These are phyloP conservation scores for Rhagologus leucostigma DNA, from an alignment of 2,113 vertebrate genomes.

Conservation along the genomic window DNA sequence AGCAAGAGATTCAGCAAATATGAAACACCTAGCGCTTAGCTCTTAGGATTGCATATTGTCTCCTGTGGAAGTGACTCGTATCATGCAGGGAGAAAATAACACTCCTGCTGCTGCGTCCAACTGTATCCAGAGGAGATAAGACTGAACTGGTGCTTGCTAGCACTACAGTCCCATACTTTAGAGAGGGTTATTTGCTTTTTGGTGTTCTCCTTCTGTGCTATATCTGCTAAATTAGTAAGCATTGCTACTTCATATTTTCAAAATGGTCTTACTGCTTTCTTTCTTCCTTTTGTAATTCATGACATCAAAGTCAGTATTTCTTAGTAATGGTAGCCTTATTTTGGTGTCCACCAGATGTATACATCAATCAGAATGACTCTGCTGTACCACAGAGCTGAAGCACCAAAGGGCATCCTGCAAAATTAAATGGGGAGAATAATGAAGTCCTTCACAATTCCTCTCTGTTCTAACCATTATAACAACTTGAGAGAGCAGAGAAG, in stretches of 20 bases:
- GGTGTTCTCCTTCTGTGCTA: background rate
- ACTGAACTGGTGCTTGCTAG: constrained; percentile 21
- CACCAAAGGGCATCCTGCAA: constrained; percentile 48
- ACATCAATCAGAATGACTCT: constrained; percentile 12
- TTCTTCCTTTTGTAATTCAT: background rate
- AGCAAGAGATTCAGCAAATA: constrained; percentile 52
- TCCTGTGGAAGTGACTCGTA: constrained; percentile 46
- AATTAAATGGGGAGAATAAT: constrained; percentile 51
- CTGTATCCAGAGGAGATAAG: constrained; percentile 38
- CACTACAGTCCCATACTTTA: constrained; percentile 24
- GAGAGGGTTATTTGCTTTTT: constrained; percentile 5
- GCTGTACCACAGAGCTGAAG: background rate
- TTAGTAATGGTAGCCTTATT: background rate
- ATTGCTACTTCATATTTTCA: background rate
- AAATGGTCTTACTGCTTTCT: background rate
- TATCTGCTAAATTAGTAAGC: constrained; percentile 37
- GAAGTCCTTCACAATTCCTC: constrained; percentile 5
- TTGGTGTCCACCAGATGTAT: background rate
- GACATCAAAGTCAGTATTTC: background rate
- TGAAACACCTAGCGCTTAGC: constrained; percentile 49
- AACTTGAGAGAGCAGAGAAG: background rate
- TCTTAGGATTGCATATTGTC: constrained; percentile 54
- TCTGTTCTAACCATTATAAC: constrained; percentile 27
- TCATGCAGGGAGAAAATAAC: constrained; percentile 55
- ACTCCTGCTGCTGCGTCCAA: constrained; percentile 45